Percentiles rank a stretch among this genome's conserved stretches.
phyloP scores from a whole-genome alignment of 2,888 invertebrate genomes.

The Melinaea menophilus region DNA sequence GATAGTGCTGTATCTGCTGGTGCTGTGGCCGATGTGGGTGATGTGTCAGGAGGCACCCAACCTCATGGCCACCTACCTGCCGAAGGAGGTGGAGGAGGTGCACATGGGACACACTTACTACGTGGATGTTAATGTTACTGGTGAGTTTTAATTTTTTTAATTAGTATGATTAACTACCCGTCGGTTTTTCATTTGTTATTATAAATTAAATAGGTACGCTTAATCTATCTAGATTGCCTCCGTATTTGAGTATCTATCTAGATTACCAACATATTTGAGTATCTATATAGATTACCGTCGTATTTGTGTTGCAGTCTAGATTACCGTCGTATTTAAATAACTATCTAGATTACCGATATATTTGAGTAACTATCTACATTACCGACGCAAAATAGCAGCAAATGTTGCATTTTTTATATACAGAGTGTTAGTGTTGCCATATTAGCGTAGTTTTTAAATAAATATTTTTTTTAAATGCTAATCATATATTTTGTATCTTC shows the following conservation, averaged over 20 bases:
- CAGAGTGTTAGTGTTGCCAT: no score
- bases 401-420: no score
- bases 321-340: no score
- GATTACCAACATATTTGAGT: no score
- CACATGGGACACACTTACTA: slow-evolving; percentile 66
- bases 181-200: background rate
- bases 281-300: no score
- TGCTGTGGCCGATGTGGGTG: slow-evolving; percentile 74
- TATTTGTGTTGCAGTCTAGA: no score
- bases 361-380: no score
- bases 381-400: no score
- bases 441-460: background rate
- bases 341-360: no score
- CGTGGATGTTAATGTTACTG: slow-evolving; percentile 59
- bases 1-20: slow-evolving; percentile 74
- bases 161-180: background rate
- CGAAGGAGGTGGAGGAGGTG: slow-evolving; percentile 47
- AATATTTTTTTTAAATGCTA: background rate
- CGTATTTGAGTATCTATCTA: no score
- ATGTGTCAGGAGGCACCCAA: slow-evolving; percentile 65
- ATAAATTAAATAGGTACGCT: no score
- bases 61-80: slow-evolving; percentile 57
- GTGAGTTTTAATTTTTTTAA: slow-evolving; percentile 35
- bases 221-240: no score
- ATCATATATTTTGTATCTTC: slow-evolving; percentile 12